Evolutionary conservation across 2,888 invertebrate genomes (phyloP), one percentile per base, ranked within the genome.

Genomic region (Coremacera marginata): DNA sequence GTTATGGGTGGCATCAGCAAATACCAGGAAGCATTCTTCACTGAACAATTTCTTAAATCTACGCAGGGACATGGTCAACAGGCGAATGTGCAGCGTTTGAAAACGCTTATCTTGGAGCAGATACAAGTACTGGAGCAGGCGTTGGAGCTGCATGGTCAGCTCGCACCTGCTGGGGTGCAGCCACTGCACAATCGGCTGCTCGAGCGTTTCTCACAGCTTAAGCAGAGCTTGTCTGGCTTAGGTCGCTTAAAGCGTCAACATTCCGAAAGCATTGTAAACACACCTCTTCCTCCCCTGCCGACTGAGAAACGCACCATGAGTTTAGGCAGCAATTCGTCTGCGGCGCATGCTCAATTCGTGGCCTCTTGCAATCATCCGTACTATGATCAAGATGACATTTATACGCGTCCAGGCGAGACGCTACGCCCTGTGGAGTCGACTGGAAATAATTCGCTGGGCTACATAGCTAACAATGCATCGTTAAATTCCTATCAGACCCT

Each of bases 1-100:
- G 98, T 98, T 0, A 96, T 97, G 92, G 96, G 98, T 2, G 98
- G 98, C 16, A 95, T 97, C 78, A 94, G 95, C 68, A 98, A 98
- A 88, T 98, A 98, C 88, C 97, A 98, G 87, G 97, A 97, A 84
- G 97, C 98, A 0, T 98, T 98, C 89, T 94, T 98, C 79, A 94
- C 94, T 0, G 91, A 94, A 11, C 96, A 96, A 83, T 98, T 96
- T 82, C 82, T 89, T 0, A 89, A 89, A 71, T 89, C 89, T 2
- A 81, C 88, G 0, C 91, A 81, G 88, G 92, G 84, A 82, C 91
- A 79, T 87, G 91, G 77, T 87, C 92, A 77, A 88, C 91, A 88
- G 44, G 90, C 90, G 0, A 90, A 90, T 83, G 88, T 92, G 51
- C 88, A 92, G 77, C 90, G 92, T 51, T 90, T 96, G 7, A 94